A percentile compares a stretch with the other conserved stretches of the same genome.
These are phyloP conservation scores for Cryptotis parvus DNA, from an alignment of 2,113 vertebrate species.

Conservation along the genomic window DNA sequence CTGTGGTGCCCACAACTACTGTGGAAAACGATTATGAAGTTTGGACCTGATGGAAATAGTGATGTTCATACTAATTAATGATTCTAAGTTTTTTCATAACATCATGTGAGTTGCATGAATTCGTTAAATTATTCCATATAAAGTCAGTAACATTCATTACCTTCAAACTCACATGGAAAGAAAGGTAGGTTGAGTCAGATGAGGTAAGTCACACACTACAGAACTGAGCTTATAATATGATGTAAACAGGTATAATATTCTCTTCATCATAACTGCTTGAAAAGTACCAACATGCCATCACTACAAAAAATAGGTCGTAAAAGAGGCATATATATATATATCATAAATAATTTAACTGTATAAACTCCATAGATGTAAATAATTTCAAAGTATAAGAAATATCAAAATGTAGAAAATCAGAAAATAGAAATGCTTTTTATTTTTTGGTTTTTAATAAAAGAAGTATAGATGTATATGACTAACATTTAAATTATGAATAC, in stretches of 20 bases:
- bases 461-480: neutral
- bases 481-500: neutral
- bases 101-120: neutral
- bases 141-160: neutral
- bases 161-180: neutral
- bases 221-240: too few relatives aligned
- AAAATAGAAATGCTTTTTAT: neutral
- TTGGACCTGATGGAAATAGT: neutral
- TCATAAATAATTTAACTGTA: neutral
- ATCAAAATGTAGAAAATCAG: neutral
- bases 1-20: neutral
- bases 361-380: neutral
- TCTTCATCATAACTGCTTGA: neutral
- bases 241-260: neutral
- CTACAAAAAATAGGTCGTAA: neutral
- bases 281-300: neutral
- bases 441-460: slow-evolving; percentile 1
- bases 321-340: neutral
- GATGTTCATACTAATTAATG: neutral
- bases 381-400: neutral
- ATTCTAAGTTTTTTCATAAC: neutral
- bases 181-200: neutral
- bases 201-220: neutral
- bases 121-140: neutral
- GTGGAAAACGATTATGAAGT: neutral